Base-by-base conservation (phyloP, 1,140 invertebrate species). In the Cryptotermes secundus region DNA sequence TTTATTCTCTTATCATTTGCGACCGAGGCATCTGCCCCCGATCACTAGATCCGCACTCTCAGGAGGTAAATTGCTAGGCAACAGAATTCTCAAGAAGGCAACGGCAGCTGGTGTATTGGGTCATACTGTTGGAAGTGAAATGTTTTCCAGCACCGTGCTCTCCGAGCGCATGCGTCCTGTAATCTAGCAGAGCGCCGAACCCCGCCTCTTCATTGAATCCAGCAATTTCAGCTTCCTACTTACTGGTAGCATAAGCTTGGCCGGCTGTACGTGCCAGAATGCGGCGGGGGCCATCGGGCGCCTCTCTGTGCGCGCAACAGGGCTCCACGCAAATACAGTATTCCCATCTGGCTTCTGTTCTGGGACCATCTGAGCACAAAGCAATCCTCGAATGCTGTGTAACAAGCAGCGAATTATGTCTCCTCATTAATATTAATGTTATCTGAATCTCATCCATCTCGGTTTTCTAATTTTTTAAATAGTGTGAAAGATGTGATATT, bases 161-260 rank as follows among this genome's bases (percentile, higher is more conserved):
- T 72, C 26, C 14, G 59, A 9, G 59, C n/a, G n/a, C 26, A 72
- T 10, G 59, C 31, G 59, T n/a, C 59, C 59, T 72, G 59, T 72
- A 72, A 72, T 72, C 59, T 72, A 12, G 59, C n/a, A 10, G 26
- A 31, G n/a, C 59, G 59, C 59, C 59, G 59, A 72, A 10, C 59
- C n/a, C 59, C 59, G 59, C 59, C 59, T 72, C 59, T 72, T 72
- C 59, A 31, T 72, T 72, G 26, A 6, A 26, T 72, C 59, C 59
- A 72, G 59, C 59, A 72, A 72, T 72, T n/a, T 72, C 59, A 72
- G 59, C 59, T 72, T 72, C 59, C 59, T 72, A 4, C 59, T 72
- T 72, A 72, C 59, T n/a, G 59, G 59, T 72, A 72, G 59, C 59
- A 6, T n/a, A 72, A 72, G 26, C 59, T n/a, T 31, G 26, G 59